Evolutionary conservation across 2,113 vertebrate species (phyloP).

Genomic region (Lepus europaeus): DNA sequence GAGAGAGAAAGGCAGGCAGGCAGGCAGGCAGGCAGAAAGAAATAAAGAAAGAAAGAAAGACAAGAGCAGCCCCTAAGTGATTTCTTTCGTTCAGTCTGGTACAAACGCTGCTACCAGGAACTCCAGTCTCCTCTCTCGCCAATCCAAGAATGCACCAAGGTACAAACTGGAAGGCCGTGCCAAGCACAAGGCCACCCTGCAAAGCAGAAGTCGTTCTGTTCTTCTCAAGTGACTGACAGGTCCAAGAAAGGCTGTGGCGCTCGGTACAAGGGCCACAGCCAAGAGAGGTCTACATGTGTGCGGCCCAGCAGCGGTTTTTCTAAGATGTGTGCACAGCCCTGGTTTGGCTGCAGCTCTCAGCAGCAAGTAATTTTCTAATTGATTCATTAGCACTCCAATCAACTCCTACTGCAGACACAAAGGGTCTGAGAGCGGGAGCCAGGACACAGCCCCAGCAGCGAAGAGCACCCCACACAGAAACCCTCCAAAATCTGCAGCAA

Average conservation of each 20-base stretch:
- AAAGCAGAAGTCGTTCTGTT: slow-evolving; percentile 48
- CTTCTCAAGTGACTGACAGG: slow-evolving; percentile 67
- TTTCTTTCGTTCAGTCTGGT: background rate
- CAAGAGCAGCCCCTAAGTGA: background rate
- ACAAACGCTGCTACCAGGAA: background rate
- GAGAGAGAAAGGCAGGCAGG: no score
- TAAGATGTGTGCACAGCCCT: slow-evolving; percentile 56
- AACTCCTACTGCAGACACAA: slow-evolving; percentile 70
- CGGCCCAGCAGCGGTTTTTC: slow-evolving; percentile 65
- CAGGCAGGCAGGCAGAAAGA: no score
- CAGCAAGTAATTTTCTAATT: slow-evolving; percentile 82
- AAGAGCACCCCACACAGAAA: background rate
- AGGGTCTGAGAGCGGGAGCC: slow-evolving; percentile 62
- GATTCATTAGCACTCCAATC: slow-evolving; percentile 83
- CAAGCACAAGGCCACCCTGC: slow-evolving; percentile 63
- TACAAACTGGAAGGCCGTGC: slow-evolving; percentile 21
- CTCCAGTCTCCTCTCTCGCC: background rate
- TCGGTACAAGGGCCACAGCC: slow-evolving; percentile 71
- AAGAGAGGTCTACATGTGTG: slow-evolving; percentile 67
- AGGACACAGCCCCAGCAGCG: background rate
- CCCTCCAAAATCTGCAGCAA: background rate
- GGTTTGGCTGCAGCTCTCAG: slow-evolving; percentile 70
- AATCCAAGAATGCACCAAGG: background rate
- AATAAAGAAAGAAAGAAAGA: background rate
- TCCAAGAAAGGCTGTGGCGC: slow-evolving; percentile 75